Percentiles rank a stretch among this genome's conserved stretches.
Conservation (phyloP, 2,113 vertebrate species). For the Gymnogyps californianus region DNA sequence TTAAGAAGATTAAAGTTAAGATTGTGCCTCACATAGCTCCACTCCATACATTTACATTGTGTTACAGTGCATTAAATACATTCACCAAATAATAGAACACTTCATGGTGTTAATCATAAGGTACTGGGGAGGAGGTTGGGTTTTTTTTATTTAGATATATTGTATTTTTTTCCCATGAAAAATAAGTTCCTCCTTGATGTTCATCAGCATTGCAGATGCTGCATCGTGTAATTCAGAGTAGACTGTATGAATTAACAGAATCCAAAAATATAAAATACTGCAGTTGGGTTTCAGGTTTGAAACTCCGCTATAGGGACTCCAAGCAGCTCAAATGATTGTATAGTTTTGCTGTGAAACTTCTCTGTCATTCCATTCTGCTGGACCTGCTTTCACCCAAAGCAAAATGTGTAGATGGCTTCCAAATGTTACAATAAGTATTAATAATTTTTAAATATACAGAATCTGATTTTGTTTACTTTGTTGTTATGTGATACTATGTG, state of each 20-base stretch:
- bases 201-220: neutral
- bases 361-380: neutral
- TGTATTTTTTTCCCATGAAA: neutral
- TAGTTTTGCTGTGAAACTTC: too few relatives aligned
- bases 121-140: neutral
- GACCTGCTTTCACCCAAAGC: neutral
- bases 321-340: too few relatives aligned
- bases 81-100: neutral
- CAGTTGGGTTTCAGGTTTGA: neutral
- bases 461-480: neutral
- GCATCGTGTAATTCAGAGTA: neutral
- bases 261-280: neutral
- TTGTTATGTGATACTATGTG: neutral
- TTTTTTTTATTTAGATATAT: neutral
- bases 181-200: neutral
- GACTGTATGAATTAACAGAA: neutral
- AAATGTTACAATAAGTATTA: neutral
- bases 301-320: neutral
- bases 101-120: neutral
- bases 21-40: neutral
- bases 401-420: neutral
- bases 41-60: neutral
- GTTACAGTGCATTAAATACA: neutral
- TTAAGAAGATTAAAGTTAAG: neutral
- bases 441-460: neutral